These are phyloP conservation scores for Saccopteryx bilineata DNA, from an alignment of 2,113 vertebrate genomes.

Conservation along the genomic window DNA sequence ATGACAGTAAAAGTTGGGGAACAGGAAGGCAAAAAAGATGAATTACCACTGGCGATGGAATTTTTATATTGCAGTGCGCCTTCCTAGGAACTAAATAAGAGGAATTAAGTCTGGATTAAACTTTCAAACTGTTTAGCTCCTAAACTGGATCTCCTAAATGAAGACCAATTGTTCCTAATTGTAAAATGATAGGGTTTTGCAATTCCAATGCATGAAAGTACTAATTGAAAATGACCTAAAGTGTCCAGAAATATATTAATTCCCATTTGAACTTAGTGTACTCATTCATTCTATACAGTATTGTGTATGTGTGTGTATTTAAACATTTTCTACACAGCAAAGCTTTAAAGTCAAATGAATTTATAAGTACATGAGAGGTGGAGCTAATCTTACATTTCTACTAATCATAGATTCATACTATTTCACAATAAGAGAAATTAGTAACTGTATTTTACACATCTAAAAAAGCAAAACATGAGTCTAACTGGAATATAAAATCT, in stretches of 20 bases:
- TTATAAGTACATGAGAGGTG: background rate
- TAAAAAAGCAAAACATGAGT: constrained; percentile 47
- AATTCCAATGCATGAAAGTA: constrained; percentile 10
- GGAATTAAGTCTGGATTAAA: constrained; percentile 59
- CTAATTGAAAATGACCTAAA: constrained; percentile 42
- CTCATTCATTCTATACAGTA: background rate
- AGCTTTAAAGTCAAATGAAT: constrained; percentile 27
- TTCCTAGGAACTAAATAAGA: background rate
- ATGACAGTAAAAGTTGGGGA: background rate
- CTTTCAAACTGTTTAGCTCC: constrained; percentile 39
- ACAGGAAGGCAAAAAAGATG: background rate
- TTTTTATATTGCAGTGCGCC: background rate
- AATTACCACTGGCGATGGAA: background rate
- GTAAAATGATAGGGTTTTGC: constrained; percentile 57
- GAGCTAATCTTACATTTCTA: background rate
- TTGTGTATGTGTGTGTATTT: background rate
- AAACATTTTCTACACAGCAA: constrained; percentile 24
- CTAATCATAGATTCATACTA: background rate
- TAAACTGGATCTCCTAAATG: constrained; percentile 60
- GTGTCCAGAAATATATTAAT: constrained; percentile 41
- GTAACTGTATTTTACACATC: background rate
- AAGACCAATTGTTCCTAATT: constrained; percentile 53
- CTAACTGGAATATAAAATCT: constrained; percentile 53
- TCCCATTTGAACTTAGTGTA: constrained; percentile 11
- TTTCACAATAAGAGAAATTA: constrained; percentile 43